Percentiles rank a stretch among this genome's conserved stretches.
These are phyloP conservation scores for Varanus salvator DNA, from an alignment of 2,113 vertebrate genomes.

Conservation along the genomic window DNA sequence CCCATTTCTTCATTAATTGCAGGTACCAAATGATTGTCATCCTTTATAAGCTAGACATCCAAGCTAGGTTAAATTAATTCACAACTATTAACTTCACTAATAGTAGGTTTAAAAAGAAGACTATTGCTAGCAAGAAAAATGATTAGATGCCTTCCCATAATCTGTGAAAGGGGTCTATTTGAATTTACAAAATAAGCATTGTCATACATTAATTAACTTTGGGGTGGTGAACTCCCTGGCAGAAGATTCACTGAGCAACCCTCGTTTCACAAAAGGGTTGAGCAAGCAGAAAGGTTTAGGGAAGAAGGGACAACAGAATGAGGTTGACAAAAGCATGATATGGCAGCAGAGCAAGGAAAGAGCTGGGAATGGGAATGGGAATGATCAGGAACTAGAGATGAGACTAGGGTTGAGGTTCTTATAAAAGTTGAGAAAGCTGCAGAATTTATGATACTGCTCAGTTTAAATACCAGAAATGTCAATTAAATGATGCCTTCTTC, in stretches of 20 bases:
- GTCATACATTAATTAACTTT: neutral
- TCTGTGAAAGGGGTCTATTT: constrained; percentile 11
- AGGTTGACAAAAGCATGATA: neutral
- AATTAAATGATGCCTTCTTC: neutral
- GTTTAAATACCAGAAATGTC: too few relatives aligned
- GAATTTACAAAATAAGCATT: fast-evolving
- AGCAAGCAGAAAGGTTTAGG: neutral
- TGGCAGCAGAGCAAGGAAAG: too few relatives aligned
- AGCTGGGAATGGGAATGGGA: neutral
- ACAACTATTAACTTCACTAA: constrained; percentile 11
- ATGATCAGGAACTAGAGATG: neutral
- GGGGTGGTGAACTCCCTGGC: neutral
- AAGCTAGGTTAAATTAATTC: constrained; percentile 8
- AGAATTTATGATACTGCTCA: neutral
- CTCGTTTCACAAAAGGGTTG: neutral
- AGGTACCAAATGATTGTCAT: constrained; percentile 19
- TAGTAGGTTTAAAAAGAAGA: constrained; percentile 34
- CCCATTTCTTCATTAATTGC: neutral
- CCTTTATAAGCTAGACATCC: constrained; percentile 35
- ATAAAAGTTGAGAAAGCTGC: neutral
- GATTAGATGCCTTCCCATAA: neutral
- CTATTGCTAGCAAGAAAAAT: neutral
- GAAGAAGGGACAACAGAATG: neutral
- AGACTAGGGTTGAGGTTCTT: too few relatives aligned
- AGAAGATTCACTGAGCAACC: neutral